Percentiles rank a stretch among this genome's conserved stretches.
phyloP scores from a whole-genome alignment of 2,888 invertebrate species.

The Drosophila formosana region DNA sequence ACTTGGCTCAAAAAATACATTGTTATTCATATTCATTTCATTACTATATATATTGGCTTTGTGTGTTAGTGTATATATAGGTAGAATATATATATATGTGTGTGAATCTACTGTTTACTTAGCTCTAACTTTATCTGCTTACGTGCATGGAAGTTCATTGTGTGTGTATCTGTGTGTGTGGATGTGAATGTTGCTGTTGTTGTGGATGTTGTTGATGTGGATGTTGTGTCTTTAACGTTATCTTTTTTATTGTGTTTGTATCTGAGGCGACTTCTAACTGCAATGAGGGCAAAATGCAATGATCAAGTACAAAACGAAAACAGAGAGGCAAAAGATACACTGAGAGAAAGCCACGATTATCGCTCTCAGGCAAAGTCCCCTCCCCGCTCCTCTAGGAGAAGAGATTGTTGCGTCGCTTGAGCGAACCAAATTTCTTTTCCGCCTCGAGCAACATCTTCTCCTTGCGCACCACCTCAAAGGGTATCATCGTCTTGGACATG shows the following conservation, averaged over 20 bases:
- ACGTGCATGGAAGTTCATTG: conserved; percentile 55
- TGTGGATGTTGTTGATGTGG: not conserved
- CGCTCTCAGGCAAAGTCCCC: conserved; percentile 15
- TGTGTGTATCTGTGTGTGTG: conserved; percentile 34
- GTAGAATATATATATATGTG: conserved; percentile 7
- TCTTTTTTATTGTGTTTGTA: conserved; percentile 27
- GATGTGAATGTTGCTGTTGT: not conserved
- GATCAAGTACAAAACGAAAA: conserved; percentile 36
- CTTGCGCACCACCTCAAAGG: conserved; percentile 88
- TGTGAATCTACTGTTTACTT: conserved; percentile 15
- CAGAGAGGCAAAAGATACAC: conserved; percentile 11
- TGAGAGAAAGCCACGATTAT: conserved; percentile 16
- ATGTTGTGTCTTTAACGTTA: not conserved
- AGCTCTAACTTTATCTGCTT: conserved; percentile 20
- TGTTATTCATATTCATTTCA: conserved; percentile 31
- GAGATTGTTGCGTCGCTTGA: conserved; percentile 86
- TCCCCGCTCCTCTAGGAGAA: conserved; percentile 82
- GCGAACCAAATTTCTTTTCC: conserved; percentile 86
- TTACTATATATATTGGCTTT: conserved; percentile 34
- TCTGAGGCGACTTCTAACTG: conserved; percentile 46
- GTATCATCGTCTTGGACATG: conserved; percentile 86
- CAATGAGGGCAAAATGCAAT: conserved; percentile 46
- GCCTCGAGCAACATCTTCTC: conserved; percentile 85
- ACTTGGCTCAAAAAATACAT: conserved; percentile 74
- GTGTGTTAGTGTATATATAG: conserved; percentile 22